Evolutionary conservation across 2,113 vertebrate genomes (phyloP).

Genomic region (Pontoporia blainvillei): DNA sequence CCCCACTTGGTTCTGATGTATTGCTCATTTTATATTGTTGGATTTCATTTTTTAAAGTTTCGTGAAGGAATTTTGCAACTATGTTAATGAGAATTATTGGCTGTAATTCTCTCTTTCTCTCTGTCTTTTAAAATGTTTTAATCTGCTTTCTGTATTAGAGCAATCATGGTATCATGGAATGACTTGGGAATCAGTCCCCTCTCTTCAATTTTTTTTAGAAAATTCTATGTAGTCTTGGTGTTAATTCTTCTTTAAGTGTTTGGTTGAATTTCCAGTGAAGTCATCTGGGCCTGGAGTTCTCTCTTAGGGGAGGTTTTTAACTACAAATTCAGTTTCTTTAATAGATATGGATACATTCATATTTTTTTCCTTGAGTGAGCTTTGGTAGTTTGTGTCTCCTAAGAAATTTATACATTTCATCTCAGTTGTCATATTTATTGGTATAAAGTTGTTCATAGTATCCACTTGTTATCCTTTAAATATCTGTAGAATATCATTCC

Average conservation of each 20-base stretch:
- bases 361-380: not conserved
- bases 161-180: not conserved
- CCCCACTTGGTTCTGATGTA: not conserved
- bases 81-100: not conserved
- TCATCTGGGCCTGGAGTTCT: not conserved
- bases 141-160: not conserved
- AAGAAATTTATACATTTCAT: not conserved
- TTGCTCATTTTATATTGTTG: not conserved
- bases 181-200: not conserved
- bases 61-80: not conserved
- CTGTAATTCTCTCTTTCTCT: not conserved
- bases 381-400: not conserved
- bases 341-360: not conserved
- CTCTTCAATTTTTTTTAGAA: not conserved
- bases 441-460: not conserved
- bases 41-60: not conserved
- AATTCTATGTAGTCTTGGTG: not conserved
- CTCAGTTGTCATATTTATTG: not conserved
- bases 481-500: not conserved
- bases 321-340: not conserved
- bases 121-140: not conserved
- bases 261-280: not conserved
- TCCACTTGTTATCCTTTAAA: not conserved
- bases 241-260: not conserved
- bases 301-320: not conserved